Evolutionary conservation across 1,140 invertebrate genomes (phyloP), one percentile per base, ranked within the genome.

Genomic region (Scaptomyza graminum): DNA sequence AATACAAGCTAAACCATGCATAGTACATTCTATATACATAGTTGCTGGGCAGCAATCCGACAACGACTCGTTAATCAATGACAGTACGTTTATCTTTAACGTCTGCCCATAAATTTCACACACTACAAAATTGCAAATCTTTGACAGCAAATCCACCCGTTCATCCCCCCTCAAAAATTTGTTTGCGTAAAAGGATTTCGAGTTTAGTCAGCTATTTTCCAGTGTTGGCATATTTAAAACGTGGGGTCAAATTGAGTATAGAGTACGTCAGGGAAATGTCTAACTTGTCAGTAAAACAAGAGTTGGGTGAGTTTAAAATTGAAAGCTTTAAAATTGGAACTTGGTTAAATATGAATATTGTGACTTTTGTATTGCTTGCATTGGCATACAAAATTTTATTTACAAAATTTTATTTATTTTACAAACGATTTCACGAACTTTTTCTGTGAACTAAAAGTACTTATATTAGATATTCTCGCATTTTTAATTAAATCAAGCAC

Each of bases 41-140:
- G 39, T 61, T 39, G 31, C 39, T 65, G 64, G 55, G 39, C 62
- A 60, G 68, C 61, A 73, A 62, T 77, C 69, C 68, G 68, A 76
- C 59, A 82, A 67, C 49, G 61, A 76, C 68, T 74, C 68, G 68
- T 79, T 87, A 80, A 87, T 88, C 81, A 87, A 87, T 79, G 84
- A 89, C 83, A 79, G 57, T 62, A 70, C 74, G 84, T 88, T 87
- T 88, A 88, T 87, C 83, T 87, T 62, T 81, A 78, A 87, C 83
- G 81, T 79, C 60, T 61, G 75, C 67, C 84, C 83, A 87, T 87
- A 89, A 89, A 87, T 87, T 83, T 66, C 64, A 78, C 64, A 78
- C 79, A 87, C 83, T 87, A 79, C 83, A 87, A 88, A 88, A 83
- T 72, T 88, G 71, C 68, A 79, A 70, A 68, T 71, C 84, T 76